These are phyloP conservation scores for Actenoides hombroni DNA, from an alignment of 2,113 vertebrate species.

Conservation along the genomic window DNA sequence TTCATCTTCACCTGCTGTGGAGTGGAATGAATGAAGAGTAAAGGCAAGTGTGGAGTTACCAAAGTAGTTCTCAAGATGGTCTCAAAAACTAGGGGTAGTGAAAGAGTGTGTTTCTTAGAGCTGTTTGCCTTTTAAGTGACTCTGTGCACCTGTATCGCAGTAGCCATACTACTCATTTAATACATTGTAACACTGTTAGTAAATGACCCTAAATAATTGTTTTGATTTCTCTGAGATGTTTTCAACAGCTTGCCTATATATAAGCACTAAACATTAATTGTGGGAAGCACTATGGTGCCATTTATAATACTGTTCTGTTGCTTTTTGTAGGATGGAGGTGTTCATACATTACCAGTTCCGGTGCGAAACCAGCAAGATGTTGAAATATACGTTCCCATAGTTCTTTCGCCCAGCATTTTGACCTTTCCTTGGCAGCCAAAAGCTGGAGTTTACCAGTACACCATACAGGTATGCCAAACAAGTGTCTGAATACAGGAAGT, in stretches of 20 bases:
- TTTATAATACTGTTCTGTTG: not conserved
- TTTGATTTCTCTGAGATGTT: not conserved
- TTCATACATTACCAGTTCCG: conserved; percentile 78
- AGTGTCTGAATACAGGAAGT: not conserved
- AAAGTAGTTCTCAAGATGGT: not conserved
- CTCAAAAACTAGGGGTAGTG: not conserved
- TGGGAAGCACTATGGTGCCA: not conserved
- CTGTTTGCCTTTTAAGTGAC: not conserved
- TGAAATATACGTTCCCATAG: conserved; percentile 89
- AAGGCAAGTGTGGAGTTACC: not conserved
- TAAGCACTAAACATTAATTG: not conserved
- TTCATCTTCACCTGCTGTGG: not conserved
- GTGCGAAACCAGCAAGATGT: conserved; percentile 92
- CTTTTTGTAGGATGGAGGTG: conserved; percentile 78
- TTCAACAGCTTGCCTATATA: not conserved
- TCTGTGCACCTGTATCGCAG: not conserved
- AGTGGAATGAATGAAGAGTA: not conserved
- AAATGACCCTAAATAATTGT: not conserved
- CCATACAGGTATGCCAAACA: conserved; percentile 82
- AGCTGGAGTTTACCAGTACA: conserved; percentile 89
- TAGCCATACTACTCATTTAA: not conserved
- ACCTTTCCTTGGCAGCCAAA: conserved; percentile 97
- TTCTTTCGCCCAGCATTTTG: conserved; percentile 86
- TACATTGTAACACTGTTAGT: not conserved
- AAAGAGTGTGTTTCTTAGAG: not conserved